Conservation (phyloP, 2,113 vertebrate genomes). For the Nothocercus nigrocapillus region DNA sequence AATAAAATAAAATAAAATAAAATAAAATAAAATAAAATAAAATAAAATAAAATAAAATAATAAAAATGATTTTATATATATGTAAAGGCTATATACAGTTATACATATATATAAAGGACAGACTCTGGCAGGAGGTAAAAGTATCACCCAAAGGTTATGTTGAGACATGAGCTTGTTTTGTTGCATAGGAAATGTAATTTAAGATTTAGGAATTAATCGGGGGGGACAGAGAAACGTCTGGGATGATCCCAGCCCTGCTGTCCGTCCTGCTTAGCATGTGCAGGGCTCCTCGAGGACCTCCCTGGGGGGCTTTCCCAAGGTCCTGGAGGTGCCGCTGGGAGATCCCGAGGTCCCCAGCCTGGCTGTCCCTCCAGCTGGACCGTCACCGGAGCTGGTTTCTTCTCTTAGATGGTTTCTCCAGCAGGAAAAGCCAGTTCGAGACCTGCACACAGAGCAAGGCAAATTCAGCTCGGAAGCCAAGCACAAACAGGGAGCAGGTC, state of each 20-base stretch:
- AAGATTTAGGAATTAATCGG: background rate
- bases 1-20: no score
- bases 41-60: no score
- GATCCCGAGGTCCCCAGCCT: background rate
- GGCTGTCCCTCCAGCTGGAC: background rate
- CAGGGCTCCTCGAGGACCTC: background rate
- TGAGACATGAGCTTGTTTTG: fast-evolving
- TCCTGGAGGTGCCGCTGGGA: background rate
- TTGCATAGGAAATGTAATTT: background rate
- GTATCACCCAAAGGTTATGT: fast-evolving
- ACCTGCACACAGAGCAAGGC: background rate
- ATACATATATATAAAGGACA: background rate
- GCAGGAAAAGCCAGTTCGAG: conserved; percentile 52
- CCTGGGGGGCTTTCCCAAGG: background rate
- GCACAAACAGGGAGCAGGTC: background rate
- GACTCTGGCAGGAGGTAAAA: background rate
- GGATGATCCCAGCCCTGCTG: background rate
- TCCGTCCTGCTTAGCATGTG: background rate
- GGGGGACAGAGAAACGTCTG: background rate
- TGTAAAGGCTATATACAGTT: no score
- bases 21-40: no score
- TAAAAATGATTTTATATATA: no score
- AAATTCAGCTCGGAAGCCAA: background rate
- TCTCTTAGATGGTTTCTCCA: background rate
- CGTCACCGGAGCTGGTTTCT: background rate